phyloP scores from a whole-genome alignment of 1,140 invertebrate genomes.

The Bilobella aurantiaca region DNA sequence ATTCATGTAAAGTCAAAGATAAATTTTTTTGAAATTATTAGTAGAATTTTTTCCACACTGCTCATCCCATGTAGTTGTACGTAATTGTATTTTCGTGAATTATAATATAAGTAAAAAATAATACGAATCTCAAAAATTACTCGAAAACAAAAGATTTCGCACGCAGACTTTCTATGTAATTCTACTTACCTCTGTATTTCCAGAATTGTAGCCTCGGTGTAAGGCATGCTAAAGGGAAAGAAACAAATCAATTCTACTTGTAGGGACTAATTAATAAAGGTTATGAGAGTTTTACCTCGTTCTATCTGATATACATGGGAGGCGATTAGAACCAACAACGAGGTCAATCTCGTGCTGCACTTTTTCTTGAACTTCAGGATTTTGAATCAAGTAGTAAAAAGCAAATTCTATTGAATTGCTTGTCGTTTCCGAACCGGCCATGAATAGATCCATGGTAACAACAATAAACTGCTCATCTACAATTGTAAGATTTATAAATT shows the following conservation, averaged over 20 bases:
- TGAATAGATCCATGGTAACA: slow-evolving; percentile 47
- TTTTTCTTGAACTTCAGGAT: slow-evolving; percentile 65
- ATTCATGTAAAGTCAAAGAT: too few relatives aligned
- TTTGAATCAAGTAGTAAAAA: slow-evolving; percentile 61
- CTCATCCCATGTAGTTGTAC: too few relatives aligned
- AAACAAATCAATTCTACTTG: neutral
- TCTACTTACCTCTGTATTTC: slow-evolving; percentile 44
- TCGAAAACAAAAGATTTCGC: too few relatives aligned
- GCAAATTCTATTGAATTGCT: slow-evolving; percentile 62
- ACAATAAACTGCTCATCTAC: slow-evolving; percentile 24
- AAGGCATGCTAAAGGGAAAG: slow-evolving; percentile 53
- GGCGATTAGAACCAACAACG: slow-evolving; percentile 55
- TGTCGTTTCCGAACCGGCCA: slow-evolving; percentile 71
- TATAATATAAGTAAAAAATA: too few relatives aligned
- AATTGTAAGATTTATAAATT: too few relatives aligned
- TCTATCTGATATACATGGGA: slow-evolving; percentile 47
- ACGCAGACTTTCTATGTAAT: too few relatives aligned
- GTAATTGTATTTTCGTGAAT: too few relatives aligned
- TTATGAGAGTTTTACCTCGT: neutral
- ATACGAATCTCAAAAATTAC: neutral
- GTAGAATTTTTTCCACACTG: too few relatives aligned
- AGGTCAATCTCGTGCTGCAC: slow-evolving; percentile 68
- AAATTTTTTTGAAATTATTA: too few relatives aligned
- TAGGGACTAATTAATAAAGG: neutral
- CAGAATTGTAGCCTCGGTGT: slow-evolving; percentile 61